A percentile compares a stretch with the other conserved stretches of the same genome.
Conservation (phyloP, 1,140 invertebrate species). For the Euura lappo region DNA sequence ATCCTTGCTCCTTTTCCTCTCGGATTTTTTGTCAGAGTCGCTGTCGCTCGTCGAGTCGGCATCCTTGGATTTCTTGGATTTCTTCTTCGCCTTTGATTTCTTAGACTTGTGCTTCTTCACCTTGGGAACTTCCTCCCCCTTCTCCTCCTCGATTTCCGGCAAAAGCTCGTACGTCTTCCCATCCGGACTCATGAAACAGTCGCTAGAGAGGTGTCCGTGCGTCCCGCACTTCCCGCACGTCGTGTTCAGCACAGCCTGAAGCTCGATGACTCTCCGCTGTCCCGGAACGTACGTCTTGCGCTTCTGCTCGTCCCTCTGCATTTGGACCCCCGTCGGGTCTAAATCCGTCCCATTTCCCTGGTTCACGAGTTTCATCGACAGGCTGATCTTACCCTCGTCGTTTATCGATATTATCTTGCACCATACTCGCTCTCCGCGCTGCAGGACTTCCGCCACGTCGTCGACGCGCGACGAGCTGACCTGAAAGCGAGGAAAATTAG, state of each 20-base stretch:
- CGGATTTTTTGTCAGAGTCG: conserved; percentile 27
- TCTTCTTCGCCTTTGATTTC: conserved; percentile 37
- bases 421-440: conserved; percentile 55
- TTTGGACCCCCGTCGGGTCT: conserved; percentile 56
- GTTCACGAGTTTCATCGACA: conserved; percentile 60
- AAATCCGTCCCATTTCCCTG: conserved; percentile 56
- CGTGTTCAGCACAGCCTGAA: conserved; percentile 56
- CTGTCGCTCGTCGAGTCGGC: conserved; percentile 22
- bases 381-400: conserved; percentile 56
- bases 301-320: conserved; percentile 51
- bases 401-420: conserved; percentile 55
- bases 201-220: conserved; percentile 52
- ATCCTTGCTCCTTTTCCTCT: not conserved
- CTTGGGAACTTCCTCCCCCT: conserved; percentile 11
- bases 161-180: conserved; percentile 56
- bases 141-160: conserved; percentile 47
- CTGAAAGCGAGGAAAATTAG: conserved; percentile 20
- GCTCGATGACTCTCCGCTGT: conserved; percentile 46
- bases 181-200: conserved; percentile 53
- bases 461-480: conserved; percentile 49
- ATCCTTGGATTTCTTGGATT: conserved; percentile 31
- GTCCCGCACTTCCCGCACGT: conserved; percentile 56
- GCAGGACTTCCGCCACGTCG: conserved; percentile 52
- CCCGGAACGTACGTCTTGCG: conserved; percentile 37
- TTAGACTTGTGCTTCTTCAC: conserved; percentile 15